phyloP scores from a whole-genome alignment of 1,140 invertebrate species.

The Sogatella furcifera region DNA sequence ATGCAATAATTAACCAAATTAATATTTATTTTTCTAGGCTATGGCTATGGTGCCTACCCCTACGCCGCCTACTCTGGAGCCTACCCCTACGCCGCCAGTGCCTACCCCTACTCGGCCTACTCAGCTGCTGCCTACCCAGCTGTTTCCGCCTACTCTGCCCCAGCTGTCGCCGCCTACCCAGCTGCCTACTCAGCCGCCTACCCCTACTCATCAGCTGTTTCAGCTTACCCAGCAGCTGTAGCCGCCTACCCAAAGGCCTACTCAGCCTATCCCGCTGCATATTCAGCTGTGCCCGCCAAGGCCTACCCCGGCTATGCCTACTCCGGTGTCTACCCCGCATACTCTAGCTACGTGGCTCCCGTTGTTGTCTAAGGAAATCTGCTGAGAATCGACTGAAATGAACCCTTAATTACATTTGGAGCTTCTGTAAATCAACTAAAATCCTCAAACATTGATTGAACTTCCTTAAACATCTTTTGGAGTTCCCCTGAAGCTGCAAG shows the following conservation, averaged over 20 bases:
- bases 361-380: too few species aligned
- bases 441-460: too few species aligned
- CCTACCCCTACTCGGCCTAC: background rate
- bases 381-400: too few species aligned
- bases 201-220: background rate
- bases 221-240: background rate
- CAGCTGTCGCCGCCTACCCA: background rate
- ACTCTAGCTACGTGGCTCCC: background rate
- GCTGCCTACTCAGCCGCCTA: background rate
- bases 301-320: background rate
- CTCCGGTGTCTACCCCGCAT: background rate
- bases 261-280: background rate
- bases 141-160: background rate
- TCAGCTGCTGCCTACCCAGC: background rate
- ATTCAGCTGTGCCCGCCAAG: background rate
- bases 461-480: too few species aligned
- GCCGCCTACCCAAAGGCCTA: background rate
- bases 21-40: background rate
- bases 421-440: too few species aligned
- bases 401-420: too few species aligned
- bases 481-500: too few species aligned
- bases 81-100: background rate
- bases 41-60: background rate
- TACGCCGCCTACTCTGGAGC: background rate
- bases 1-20: too few species aligned